These are phyloP conservation scores for Pseudorectes ferrugineus DNA, from an alignment of 2,113 vertebrate species.

Conservation along the genomic window DNA sequence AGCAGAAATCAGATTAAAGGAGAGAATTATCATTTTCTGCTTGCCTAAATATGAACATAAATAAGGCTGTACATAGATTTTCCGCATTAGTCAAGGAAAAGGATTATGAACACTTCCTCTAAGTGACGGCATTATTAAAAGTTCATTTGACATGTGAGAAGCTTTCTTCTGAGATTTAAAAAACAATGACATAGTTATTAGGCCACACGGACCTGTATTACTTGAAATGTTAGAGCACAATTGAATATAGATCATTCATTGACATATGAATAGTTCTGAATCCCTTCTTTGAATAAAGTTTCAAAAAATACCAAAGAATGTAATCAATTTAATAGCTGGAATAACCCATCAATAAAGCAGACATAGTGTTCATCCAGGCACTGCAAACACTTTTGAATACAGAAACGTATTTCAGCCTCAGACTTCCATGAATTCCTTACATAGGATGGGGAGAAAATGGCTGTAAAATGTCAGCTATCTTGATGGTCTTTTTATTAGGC, in stretches of 20 bases:
- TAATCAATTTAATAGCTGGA: neutral
- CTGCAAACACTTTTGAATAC: neutral
- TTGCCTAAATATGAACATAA: slow-evolving; percentile 3
- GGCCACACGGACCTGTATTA: neutral
- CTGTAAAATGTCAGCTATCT: neutral
- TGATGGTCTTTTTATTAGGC: neutral
- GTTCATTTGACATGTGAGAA: neutral
- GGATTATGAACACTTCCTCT: slow-evolving; percentile 2
- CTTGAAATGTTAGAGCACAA: neutral
- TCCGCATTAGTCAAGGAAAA: neutral
- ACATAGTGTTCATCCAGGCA: neutral
- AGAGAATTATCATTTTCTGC: neutral
- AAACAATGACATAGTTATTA: neutral
- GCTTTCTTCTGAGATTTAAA: neutral
- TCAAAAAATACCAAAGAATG: neutral
- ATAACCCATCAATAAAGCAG: neutral
- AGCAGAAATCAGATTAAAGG: slow-evolving; percentile 31
- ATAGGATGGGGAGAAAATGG: neutral
- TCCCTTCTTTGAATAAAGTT: neutral
- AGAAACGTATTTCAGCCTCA: neutral
- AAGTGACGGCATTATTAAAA: neutral
- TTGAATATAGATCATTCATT: neutral
- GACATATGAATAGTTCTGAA: neutral
- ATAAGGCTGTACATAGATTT: slow-evolving; percentile 1
- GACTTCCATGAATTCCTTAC: neutral